phyloP scores from a whole-genome alignment of 2,797 vertebrate species.

The Enteromius viviparus region DNA sequence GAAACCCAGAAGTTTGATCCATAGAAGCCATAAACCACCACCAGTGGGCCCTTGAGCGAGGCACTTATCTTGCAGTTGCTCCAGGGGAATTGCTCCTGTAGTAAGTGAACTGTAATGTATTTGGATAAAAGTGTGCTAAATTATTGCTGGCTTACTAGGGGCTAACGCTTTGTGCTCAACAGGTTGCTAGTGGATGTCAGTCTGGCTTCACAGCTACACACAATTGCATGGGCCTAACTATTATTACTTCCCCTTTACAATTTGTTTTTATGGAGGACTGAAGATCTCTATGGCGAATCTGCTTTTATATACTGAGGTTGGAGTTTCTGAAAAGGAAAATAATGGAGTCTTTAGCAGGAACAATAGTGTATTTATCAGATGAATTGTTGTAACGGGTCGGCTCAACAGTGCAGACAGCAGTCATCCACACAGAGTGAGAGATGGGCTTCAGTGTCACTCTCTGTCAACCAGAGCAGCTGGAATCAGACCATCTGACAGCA shows the following conservation, averaged over 20 bases:
- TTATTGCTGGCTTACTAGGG: background rate
- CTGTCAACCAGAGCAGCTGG: slow-evolving; percentile 22
- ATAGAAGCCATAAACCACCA: slow-evolving; percentile 1
- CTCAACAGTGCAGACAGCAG: slow-evolving; percentile 3
- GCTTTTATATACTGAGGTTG: background rate
- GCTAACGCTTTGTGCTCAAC: background rate
- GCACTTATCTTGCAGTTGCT: slow-evolving; percentile 6
- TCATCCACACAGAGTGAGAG: background rate
- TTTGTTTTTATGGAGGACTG: background rate
- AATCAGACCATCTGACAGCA: slow-evolving; percentile 11
- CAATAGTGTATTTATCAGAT: background rate
- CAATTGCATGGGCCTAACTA: background rate
- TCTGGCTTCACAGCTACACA: background rate
- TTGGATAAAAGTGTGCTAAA: slow-evolving; percentile 13
- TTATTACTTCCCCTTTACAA: background rate
- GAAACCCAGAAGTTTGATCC: slow-evolving; percentile 3
- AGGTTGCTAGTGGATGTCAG: background rate
- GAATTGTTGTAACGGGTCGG: background rate
- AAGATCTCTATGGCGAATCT: background rate
- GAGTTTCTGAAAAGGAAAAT: background rate
- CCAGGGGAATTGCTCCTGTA: slow-evolving; percentile 14
- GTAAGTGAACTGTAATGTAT: background rate
- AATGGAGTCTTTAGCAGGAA: background rate
- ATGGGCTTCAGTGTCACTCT: slow-evolving; percentile 12
- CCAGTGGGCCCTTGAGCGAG: background rate